phyloP scores from a whole-genome alignment of 2,797 vertebrate genomes.

The Salmo trutta region DNA sequence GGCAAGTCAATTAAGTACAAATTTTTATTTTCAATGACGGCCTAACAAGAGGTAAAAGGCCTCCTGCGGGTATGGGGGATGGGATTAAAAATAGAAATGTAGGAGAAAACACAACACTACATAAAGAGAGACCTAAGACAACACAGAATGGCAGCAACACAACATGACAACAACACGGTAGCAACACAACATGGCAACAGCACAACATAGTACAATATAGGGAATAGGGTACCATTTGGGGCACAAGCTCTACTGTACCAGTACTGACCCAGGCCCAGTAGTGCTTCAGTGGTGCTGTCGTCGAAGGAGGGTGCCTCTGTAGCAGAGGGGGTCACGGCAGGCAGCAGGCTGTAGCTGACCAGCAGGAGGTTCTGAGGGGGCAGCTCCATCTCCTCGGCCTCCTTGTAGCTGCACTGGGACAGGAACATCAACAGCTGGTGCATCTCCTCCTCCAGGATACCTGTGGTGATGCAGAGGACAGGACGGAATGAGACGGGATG shows the following conservation, averaged over 20 bases:
- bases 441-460: background rate
- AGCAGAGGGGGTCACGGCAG: background rate
- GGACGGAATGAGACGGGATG: background rate
- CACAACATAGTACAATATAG: background rate
- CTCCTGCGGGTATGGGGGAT: no score
- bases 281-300: background rate
- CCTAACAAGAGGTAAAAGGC: no score
- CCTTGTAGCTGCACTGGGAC: background rate
- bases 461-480: background rate
- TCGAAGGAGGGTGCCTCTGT: background rate
- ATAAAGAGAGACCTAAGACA: no score
- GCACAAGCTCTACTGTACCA: background rate
- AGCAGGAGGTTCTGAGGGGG: conserved; percentile 1
- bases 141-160: no score
- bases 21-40: no score
- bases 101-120: no score
- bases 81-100: no score
- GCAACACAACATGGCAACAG: no score
- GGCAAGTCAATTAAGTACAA: no score
- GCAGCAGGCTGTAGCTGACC: background rate
- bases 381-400: background rate
- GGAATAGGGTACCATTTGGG: background rate
- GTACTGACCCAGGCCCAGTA: background rate
- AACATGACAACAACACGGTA: no score
- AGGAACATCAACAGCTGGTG: background rate